Evolutionary conservation across 2,113 vertebrate genomes (phyloP).

Genomic region (Sapajus apella): DNA sequence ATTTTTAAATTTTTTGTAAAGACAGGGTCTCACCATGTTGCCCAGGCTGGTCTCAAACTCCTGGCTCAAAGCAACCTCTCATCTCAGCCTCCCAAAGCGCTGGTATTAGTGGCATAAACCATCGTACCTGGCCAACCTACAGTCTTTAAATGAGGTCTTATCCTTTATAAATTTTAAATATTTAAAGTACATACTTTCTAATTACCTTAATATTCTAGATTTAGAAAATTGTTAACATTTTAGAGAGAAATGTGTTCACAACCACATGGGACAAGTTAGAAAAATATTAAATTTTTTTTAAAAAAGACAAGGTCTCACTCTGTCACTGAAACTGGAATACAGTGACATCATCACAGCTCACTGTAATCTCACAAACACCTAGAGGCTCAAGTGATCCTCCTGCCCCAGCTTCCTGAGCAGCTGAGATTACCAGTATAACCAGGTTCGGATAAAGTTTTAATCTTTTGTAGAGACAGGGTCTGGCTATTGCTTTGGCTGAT

Average conservation of each 20-base stretch:
- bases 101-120: too few relatives aligned
- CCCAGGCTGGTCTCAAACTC: too few relatives aligned
- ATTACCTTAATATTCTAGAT: not conserved
- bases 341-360: not conserved
- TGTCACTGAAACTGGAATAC: not conserved
- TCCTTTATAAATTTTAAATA: not conserved
- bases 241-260: slow-evolving; percentile 9
- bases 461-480: not conserved
- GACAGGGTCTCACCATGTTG: too few relatives aligned
- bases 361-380: not conserved
- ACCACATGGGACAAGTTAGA: not conserved
- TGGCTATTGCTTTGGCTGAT: not conserved
- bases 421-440: not conserved
- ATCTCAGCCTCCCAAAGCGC: too few relatives aligned
- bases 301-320: not conserved
- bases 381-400: not conserved
- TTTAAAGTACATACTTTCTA: slow-evolving; percentile 22
- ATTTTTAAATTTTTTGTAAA: too few relatives aligned
- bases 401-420: not conserved
- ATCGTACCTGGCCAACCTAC: not conserved
- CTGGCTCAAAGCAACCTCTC: too few relatives aligned
- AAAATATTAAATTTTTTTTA: not conserved
- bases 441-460: not conserved
- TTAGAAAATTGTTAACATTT: slow-evolving; percentile 12
- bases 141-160: not conserved